Base-by-base conservation (phyloP, 2,888 invertebrate genomes). In the Hirtodrosophila cameraria region DNA sequence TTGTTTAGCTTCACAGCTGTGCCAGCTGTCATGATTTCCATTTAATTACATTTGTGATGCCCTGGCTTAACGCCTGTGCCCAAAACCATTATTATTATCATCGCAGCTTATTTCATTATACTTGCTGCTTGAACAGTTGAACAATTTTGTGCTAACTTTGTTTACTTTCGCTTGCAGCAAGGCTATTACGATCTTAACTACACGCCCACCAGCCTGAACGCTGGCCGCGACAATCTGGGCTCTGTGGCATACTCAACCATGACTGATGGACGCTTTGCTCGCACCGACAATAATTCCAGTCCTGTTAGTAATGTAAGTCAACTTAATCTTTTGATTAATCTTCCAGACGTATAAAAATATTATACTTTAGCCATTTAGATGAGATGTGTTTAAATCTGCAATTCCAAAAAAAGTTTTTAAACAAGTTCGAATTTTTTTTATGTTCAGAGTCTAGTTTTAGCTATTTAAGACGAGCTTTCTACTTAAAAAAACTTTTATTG, bases 281-380 rank as follows among this genome's bases (percentile, higher is more conserved):
- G 94, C 88, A 93, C 94, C 76, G 95, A 95, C 90, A 95, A 95
- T 91, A 95, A 95, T 90, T 94, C 95, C 81, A 95, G 95, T 72
- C 95, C 96, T 39, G 91, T 91, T 82, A 90, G 90, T 76, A 91
- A 91, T 87, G 91, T 91, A 73, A 86, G 89, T n/a, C n/a, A n/a
- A n/a, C n/a, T n/a, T n/a, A n/a, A n/a, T n/a, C n/a, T n/a, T n/a
- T n/a, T n/a, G n/a, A n/a, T n/a, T n/a, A n/a, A n/a, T n/a, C n/a
- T n/a, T n/a, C n/a, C n/a, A n/a, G n/a, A n/a, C n/a, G n/a, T n/a
- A n/a, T n/a, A n/a, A n/a, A n/a, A n/a, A n/a, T n/a, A n/a, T n/a
- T n/a, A n/a, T n/a, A n/a, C n/a, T n/a, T n/a, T n/a, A n/a, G n/a
- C n/a, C n/a, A n/a, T n/a, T n/a, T n/a, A n/a, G n/a, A n/a, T n/a